Evolutionary conservation across 2,888 invertebrate species (phyloP), one percentile per base, ranked within the genome.

Genomic region (Marasmarcha lunaedactyla): DNA sequence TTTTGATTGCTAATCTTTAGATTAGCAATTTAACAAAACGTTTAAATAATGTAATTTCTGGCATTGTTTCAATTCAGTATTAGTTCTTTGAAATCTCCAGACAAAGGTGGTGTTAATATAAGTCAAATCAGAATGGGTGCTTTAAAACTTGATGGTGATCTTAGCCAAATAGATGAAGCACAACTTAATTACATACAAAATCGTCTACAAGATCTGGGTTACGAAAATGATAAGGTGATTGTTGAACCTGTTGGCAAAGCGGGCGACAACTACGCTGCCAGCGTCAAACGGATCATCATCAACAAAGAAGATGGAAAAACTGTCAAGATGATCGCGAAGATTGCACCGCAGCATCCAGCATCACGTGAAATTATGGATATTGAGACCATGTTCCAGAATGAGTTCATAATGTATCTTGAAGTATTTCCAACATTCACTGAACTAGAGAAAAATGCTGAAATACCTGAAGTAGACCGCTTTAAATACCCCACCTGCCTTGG

Each of bases 211-310:
- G 46, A 62, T 39, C 49, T 43, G 25, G 63, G 60, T 1, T 58
- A 44, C n/a, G 48, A 45, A 26, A 47, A 54, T 15, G 52, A 48
- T 4, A 59, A 56, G 37, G 54, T 60, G 0, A 35, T 34, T 0
- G 42, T 69, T 1, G 42, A 53, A 33, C 36, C 50, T 5, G 55
- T 65, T 1, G 63, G 66, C 1, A 44, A 44, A 41, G 50, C 49
- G 1, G 66, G 56, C 10, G 66, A 66, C 10, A 65, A 63, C 43
- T 66, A 54, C 40, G 45, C 40, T 7, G 54, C 62, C 11, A 49
- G 41, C 15, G 52, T 59, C 0, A 59, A 52, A 41, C 48, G 59
- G 39, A 49, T 63, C 13, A 46, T 39, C 1, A 48, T 57, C 5
- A 43, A 54, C 45, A 44, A 48, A 14, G 52, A 55, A 10, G 43